Base-by-base conservation (phyloP, 2,113 vertebrate genomes). In the Gasterosteus nipponicus region DNA sequence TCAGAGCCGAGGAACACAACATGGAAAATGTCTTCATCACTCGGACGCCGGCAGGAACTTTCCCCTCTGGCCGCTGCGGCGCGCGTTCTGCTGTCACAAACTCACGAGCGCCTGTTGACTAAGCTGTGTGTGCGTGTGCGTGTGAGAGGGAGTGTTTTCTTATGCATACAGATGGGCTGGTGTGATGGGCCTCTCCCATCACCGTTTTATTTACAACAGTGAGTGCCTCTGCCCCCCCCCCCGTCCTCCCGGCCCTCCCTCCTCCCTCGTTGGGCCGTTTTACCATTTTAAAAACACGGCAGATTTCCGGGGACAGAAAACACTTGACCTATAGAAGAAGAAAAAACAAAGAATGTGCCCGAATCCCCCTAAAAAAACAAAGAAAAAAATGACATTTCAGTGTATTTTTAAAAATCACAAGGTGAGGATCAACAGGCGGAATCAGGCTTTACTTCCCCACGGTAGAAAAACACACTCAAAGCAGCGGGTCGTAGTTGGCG, bases 151-250 rank as follows among this genome's bases (percentile, higher is more conserved):
- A 26, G 61, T 82, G 87, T 91, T 91, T 91, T 85, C 85, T 87
- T 82, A 84, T 88, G 88, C 85, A 86, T 90, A 75, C 86, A 90
- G 88, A 92, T 90, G 89, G 90, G 78, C 75, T 47, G 65, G 76
- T 89, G 86, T 90, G 85, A 90, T 89, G 84, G 89, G 77, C 85
- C 83, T 85, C 81, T 83, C 91, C 89, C 83, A 33, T 80, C 84
- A 77, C 89, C 86, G 74, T 78, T 58, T 33, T 86, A 82, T 83
- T 80, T 77, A 84, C 1, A 68, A 42, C 72, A 66, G 69, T 58
- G 66, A 76, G 73, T 7, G 72, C 72, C 11, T 26, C 22, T 26
- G 22, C 22, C 22, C 22, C 22, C 22, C 33, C 33, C 33, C 22
- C 22, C 22, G 22, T 26, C 22, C 22, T 26, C 22, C 22, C 22